Evolutionary conservation across 2,888 invertebrate species (phyloP).

Genomic region (Troides oblongomaculatus): DNA sequence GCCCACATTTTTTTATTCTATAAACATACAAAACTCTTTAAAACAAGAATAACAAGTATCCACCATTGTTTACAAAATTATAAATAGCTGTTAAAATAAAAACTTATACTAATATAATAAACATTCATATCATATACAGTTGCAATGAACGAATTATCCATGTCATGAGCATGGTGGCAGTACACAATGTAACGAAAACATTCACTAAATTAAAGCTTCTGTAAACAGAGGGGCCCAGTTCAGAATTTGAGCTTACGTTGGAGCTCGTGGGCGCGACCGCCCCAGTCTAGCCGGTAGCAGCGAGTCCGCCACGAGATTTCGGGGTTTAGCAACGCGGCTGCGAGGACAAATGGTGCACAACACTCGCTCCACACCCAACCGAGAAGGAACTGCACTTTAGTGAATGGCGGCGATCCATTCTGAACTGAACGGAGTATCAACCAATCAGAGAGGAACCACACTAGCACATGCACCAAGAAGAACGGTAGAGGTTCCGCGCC

Average conservation of each 20-base stretch:
- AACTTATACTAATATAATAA: slow-evolving; percentile 58
- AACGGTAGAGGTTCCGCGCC: slow-evolving; percentile 94
- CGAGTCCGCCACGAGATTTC: slow-evolving; percentile 96
- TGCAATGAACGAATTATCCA: slow-evolving; percentile 36
- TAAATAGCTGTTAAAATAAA: slow-evolving; percentile 61
- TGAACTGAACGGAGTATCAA: slow-evolving; percentile 92
- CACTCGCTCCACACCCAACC: slow-evolving; percentile 97
- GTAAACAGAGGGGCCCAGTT: slow-evolving; percentile 47
- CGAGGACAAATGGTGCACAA: slow-evolving; percentile 92
- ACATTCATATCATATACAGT: slow-evolving; percentile 46
- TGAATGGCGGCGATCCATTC: slow-evolving; percentile 95
- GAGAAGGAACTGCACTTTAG: slow-evolving; percentile 95
- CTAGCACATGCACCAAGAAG: slow-evolving; percentile 93
- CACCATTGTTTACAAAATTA: slow-evolving; percentile 50
- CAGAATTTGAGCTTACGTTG: slow-evolving; percentile 86
- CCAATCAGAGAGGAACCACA: slow-evolving; percentile 99
- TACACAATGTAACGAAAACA: slow-evolving; percentile 41
- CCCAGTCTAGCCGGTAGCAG: slow-evolving; percentile 95
- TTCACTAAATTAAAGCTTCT: slow-evolving; percentile 71
- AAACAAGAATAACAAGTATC: slow-evolving; percentile 68
- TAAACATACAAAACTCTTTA: slow-evolving; percentile 69
- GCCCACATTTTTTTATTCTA: slow-evolving; percentile 39
- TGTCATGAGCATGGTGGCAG: slow-evolving; percentile 29
- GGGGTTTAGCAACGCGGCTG: slow-evolving; percentile 92
- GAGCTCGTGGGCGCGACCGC: slow-evolving; percentile 95